Base-by-base conservation (phyloP, 1,140 invertebrate species). In the Drosophila gunungcola region DNA sequence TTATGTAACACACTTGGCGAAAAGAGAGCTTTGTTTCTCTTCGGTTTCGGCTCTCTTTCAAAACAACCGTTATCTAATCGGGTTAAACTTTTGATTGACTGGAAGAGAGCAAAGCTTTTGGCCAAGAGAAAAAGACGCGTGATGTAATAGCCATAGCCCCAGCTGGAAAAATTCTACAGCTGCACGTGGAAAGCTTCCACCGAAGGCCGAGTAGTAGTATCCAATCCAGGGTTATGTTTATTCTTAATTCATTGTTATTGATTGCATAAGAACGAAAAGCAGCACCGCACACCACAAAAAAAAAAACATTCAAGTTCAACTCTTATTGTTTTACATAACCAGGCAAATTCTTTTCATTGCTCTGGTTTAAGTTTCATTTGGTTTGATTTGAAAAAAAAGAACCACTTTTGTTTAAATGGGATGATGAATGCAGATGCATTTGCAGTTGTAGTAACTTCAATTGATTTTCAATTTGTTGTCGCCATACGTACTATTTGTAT, bases 401-500 rank as follows among this genome's bases (percentile, higher is more conserved):
- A 29, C 5, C 72, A 64, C 72, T 51, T 51, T 57, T 34, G 41
- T 29, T 62, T 63, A 39, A 54, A 25, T 56, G 34, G n/a, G 48
- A 36, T 49, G 27, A 25, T 43, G 27, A 32, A 64, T 69, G 61
- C 60, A 53, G 13, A 21, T 34, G 51, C 39, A 52, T 13, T 54
- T 36, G 29, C 11, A 51, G n/a, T 58, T 29, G 11, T 21, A 6
- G 11, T 21, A 6, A 13, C n/a, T 27, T 67, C 54, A 9, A 63
- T 63, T 81, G 38, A 29, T 48, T 48, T 64, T n/a, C 25, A 53
- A 34, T 63, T 69, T 38, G 43, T 38, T 64, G 32, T 64, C 64
- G 41, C 43, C 69, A 80, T 90, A 91, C 90, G 78, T 91, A 91
- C 90, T 70, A 91, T 91, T 79, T 90, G 73, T 83, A 79, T 90